Evolutionary conservation across 2,888 invertebrate genomes (phyloP), one percentile per base, ranked within the genome.

Genomic region (Eurytoma adleriae): DNA sequence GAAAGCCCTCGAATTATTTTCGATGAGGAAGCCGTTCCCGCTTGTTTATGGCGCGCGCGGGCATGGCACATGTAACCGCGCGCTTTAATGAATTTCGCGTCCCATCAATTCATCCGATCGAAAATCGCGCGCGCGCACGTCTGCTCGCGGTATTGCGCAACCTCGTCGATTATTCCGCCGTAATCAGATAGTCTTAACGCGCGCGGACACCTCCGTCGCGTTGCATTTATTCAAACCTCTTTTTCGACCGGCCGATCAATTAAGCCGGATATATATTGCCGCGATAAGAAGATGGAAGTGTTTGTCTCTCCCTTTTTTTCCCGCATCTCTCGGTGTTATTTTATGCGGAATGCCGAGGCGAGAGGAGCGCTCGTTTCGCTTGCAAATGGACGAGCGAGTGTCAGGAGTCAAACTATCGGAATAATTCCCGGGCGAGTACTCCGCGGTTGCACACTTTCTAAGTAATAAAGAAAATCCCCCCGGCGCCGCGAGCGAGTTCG

Each of bases 51-150:
- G 40, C 24, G 30, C n/a, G 50, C 54, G 16, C 3, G 61, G n/a
- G n/a, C 24, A 30, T 16, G 7, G 61, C 61, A 13, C 61, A 27
- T 61, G 66, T 66, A 62, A 76, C 68, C 48, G 54, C 72, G 50
- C 54, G 52, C 68, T 40, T 72, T 76, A 72, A 80, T 76, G 61
- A 76, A 71, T 80, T 80, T 67, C 71, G 70, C 18, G 59, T 72
- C 50, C 66, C 18, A 80, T 67, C 62, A 71, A 71, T 72, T 67
- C 61, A 3, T 30, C 64, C 48, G 48, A 57, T 57, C 69, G 50
- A 18, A 73, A 30, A 40, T 69, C 78, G 62, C 61, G 52, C 56
- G 54, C 12, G 57, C 24, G 16, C 14, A 5, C 20, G 61, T 61
- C 16, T 61, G 30, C 61, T 40, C 67, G 27, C 27, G 50, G 27